These are phyloP conservation scores for Poeciliopsis prolifica DNA, from an alignment of 2,113 vertebrate genomes.

Conservation along the genomic window DNA sequence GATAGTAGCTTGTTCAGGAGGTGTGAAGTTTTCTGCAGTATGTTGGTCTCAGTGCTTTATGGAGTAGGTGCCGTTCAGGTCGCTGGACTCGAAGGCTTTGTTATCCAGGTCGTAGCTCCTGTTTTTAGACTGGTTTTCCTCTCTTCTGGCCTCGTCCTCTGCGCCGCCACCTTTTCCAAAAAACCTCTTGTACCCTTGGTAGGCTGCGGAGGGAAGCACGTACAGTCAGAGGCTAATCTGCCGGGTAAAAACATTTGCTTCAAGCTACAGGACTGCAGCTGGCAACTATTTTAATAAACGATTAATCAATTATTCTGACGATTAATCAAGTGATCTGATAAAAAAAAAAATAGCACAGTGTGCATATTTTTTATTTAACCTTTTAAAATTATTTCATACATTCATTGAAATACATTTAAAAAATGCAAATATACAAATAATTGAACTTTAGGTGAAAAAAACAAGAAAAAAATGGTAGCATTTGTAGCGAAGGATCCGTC, in stretches of 20 bases:
- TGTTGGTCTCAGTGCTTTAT: conserved; percentile 62
- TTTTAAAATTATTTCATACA: too few relatives aligned
- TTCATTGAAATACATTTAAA: too few relatives aligned
- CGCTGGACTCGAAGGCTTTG: conserved; percentile 74
- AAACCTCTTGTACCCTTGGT: conserved; percentile 74
- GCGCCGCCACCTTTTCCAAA: too few relatives aligned
- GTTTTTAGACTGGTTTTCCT: conserved; percentile 28
- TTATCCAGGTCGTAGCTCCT: conserved; percentile 70
- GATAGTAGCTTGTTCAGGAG: not conserved
- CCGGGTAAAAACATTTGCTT: not conserved
- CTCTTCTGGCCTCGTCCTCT: conserved; percentile 27
- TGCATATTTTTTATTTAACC: too few relatives aligned
- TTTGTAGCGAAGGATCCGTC: too few relatives aligned
- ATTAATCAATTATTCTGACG: too few relatives aligned
- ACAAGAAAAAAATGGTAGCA: too few relatives aligned
- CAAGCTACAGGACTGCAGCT: not conserved
- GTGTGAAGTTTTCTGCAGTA: not conserved
- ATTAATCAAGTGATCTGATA: too few relatives aligned
- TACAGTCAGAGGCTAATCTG: not conserved
- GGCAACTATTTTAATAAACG: too few relatives aligned
- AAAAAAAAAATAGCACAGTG: too few relatives aligned
- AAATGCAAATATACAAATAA: too few relatives aligned
- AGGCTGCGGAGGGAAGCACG: conserved; percentile 74
- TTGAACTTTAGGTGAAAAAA: too few relatives aligned
- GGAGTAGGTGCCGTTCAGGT: conserved; percentile 36